These are phyloP conservation scores for Turritopsis rubra DNA, from an alignment of 30 jellyfish, hydroid and myxozoan genomes.

Conservation along the genomic window DNA sequence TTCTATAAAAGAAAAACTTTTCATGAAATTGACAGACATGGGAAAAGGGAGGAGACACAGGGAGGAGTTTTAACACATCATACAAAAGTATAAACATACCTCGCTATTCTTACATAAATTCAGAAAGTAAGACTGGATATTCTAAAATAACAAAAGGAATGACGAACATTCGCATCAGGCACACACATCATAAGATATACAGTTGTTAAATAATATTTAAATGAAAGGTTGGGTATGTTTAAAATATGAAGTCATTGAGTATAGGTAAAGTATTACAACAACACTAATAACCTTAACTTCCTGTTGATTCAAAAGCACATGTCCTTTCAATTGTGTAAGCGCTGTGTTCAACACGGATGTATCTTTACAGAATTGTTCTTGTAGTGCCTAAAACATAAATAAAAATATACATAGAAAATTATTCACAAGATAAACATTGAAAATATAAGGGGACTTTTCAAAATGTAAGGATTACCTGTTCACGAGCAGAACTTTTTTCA, in stretches of 20 bases:
- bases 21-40: too few relatives aligned
- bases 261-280: too few relatives aligned
- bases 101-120: neutral
- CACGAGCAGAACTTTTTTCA: constrained; percentile 3
- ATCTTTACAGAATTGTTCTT: neutral
- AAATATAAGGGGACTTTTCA: neutral
- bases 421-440: neutral
- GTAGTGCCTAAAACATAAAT: neutral
- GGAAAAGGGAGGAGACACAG: neutral
- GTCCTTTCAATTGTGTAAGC: neutral
- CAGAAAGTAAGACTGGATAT: neutral
- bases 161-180: too few relatives aligned
- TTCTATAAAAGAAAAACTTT: neutral
- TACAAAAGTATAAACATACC: neutral
- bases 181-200: too few relatives aligned
- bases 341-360: neutral
- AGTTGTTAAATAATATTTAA: too few relatives aligned
- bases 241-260: neutral
- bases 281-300: neutral
- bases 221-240: neutral
- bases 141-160: neutral
- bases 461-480: neutral
- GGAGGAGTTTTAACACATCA: neutral
- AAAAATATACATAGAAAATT: neutral
- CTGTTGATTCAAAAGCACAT: neutral